These are phyloP conservation scores for Euwallacea fornicatus DNA, from an alignment of 1,140 invertebrate genomes.

Conservation along the genomic window DNA sequence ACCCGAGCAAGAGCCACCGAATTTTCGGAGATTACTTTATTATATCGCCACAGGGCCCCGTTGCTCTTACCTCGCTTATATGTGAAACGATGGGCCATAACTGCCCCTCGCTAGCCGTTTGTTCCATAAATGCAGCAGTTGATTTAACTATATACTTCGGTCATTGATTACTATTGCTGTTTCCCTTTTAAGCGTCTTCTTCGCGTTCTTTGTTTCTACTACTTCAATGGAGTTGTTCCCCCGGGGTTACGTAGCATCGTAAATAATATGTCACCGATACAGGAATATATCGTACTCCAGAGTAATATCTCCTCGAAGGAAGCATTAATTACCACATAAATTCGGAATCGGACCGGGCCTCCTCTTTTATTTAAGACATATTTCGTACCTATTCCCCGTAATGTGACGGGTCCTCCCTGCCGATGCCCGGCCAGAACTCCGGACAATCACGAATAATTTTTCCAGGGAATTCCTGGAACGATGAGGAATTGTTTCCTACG, in stretches of 20 bases:
- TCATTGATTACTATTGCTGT: constrained; percentile 48
- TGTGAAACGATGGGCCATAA: constrained; percentile 52
- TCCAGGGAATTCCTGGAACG: no score
- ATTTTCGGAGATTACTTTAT: constrained; percentile 53
- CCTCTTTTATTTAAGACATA: constrained; percentile 32
- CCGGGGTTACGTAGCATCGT: constrained; percentile 41
- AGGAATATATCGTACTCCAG: constrained; percentile 43
- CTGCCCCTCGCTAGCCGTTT: constrained; percentile 49
- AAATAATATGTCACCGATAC: constrained; percentile 47
- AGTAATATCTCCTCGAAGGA: constrained; percentile 42
- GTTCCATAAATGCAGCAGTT: constrained; percentile 50
- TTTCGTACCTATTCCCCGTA: neutral
- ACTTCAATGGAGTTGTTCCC: constrained; percentile 36
- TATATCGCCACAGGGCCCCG: constrained; percentile 47
- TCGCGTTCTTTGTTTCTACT: constrained; percentile 44
- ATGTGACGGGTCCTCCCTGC: no score
- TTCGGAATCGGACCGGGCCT: constrained; percentile 29
- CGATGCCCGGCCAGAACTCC: no score
- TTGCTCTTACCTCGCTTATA: constrained; percentile 48
- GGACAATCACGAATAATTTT: no score
- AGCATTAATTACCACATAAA: constrained; percentile 48
- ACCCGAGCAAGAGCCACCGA: constrained; percentile 45
- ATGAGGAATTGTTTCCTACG: no score
- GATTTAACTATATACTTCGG: constrained; percentile 50
- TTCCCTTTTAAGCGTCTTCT: constrained; percentile 35